A percentile compares a stretch with the other conserved stretches of the same genome.
phyloP scores from a whole-genome alignment of 1,140 invertebrate species.

The Hermatobates lingyangjiaoensis region DNA sequence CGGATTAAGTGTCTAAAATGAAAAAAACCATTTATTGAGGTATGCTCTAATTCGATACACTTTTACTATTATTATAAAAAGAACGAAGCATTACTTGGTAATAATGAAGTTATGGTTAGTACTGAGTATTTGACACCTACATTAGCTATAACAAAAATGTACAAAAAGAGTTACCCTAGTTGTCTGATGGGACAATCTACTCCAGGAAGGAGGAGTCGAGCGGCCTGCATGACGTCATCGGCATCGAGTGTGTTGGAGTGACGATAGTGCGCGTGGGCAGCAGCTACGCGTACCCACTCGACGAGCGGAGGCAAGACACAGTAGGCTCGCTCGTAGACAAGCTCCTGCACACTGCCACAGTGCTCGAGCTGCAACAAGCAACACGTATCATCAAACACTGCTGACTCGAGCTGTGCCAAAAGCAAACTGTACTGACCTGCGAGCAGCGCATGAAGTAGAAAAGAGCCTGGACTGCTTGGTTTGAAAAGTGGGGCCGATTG shows the following conservation, averaged over 20 bases:
- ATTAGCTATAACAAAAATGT: too few relatives aligned
- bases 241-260: slow-evolving; percentile 57
- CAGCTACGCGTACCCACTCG: slow-evolving; percentile 68
- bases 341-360: slow-evolving; percentile 41
- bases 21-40: too few relatives aligned
- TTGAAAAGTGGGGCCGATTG: slow-evolving; percentile 31
- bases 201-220: slow-evolving; percentile 61
- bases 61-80: too few relatives aligned
- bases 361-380: slow-evolving; percentile 44
- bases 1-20: too few relatives aligned
- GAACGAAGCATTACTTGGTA: too few relatives aligned
- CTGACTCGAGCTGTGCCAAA: too few relatives aligned
- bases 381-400: too few relatives aligned
- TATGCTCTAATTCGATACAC: too few relatives aligned
- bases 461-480: slow-evolving; percentile 50
- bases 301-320: slow-evolving; percentile 68
- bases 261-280: slow-evolving; percentile 64
- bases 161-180: slow-evolving; percentile 23
- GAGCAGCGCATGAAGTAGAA: slow-evolving; percentile 86
- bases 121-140: too few relatives aligned
- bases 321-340: slow-evolving; percentile 70
- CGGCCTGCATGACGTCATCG: slow-evolving; percentile 75
- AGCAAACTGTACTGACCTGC: slow-evolving; percentile 38
- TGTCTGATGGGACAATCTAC: slow-evolving; percentile 69
- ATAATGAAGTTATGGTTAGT: too few relatives aligned